Evolutionary conservation across 2,888 invertebrate species (phyloP), one percentile per base, ranked within the genome.

Genomic region (Caenorhabditis drosophilae): DNA sequence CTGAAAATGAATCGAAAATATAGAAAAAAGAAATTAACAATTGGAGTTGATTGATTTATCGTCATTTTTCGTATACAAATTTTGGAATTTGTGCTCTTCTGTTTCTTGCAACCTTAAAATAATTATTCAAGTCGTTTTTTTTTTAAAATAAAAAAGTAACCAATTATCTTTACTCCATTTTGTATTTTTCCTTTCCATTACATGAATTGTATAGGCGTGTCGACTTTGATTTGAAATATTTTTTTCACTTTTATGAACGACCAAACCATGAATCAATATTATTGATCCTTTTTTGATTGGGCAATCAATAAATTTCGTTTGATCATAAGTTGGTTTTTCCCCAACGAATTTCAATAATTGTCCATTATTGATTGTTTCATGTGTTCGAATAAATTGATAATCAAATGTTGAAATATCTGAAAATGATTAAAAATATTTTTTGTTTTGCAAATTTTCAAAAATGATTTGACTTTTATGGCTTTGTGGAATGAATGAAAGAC

Each of bases 131-230:
- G n/a, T n/a, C n/a, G n/a, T n/a, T n/a, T n/a, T n/a, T n/a, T n/a
- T n/a, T n/a, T n/a, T n/a, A n/a, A 77, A 42, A 75, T 73, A 76
- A 47, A 69, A 73, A 58, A 20, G 6, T 41, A 60, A 51, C 81
- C 80, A 81, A 55, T 79, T 96, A 7, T 90, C 88, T 40, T 88
- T 84, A 0, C 91, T 89, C 85, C 91, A 97, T 54, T 87, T 86
- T 27, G 90, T 90, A 58, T 89, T 86, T 18, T 89, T 86, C 67
- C 88, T 89, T 84, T 98, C 97, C 56, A 92, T 88, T 0, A 94
- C 89, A 84, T 98, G 97, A 85, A 96, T 95, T 6, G 95, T 94
- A 85, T 97, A 98, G 1, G 92, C 93, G 79, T 93, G 92, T 31
- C 97, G 89, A n/a, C 92, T 90, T 68, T 89, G 88, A 2, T 88